Evolutionary conservation across 2,113 vertebrate species (phyloP), one percentile per base, ranked within the genome.

Genomic region (Corythaeola cristata): DNA sequence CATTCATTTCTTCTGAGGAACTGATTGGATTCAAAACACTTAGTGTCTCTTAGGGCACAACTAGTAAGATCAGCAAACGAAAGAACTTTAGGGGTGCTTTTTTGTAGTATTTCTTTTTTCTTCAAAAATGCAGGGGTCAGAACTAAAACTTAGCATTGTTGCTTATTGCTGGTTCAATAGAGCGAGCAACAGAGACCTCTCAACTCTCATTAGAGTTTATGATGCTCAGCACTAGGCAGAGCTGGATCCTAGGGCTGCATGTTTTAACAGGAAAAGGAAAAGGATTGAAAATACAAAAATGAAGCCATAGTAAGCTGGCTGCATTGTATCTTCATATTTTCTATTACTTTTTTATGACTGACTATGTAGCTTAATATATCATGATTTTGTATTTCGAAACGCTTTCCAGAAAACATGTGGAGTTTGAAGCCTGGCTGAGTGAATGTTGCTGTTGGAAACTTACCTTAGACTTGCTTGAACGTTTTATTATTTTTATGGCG

Each of bases 381-480:
- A 45, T 45, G 52, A 45, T 86, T 87, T 74, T 87, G 30, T 93
- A 6, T 82, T 95, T 85, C 95, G 83, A 96, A 93, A 50, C 41
- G 32, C 2, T 1, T 90, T 96, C 88, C 96, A 89, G 74, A 93
- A 93, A 89, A 59, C 69, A 69, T 47, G 79, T 55, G 56, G 88
- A 62, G n/a, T 64, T 76, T 93, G 53, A 91, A 94, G 68, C 52
- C 78, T 90, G 92, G 91, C 80, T 92, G 77, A 83, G 53, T 26
- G 75, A 83, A 68, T 95, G 75, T 95, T 96, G 64, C 87, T 96
- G 93, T 95, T 96, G 96, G 92, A 96, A 80, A 30, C 49, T 91
- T 78, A 92, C 78, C 53, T 94, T 85, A 59, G 74, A 37, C 68
- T 85, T 95, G 52, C 52, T 89, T 10, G 26, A 86, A 27, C 3